Base-by-base conservation (phyloP, 2,113 vertebrate species). In the Felis chaus region DNA sequence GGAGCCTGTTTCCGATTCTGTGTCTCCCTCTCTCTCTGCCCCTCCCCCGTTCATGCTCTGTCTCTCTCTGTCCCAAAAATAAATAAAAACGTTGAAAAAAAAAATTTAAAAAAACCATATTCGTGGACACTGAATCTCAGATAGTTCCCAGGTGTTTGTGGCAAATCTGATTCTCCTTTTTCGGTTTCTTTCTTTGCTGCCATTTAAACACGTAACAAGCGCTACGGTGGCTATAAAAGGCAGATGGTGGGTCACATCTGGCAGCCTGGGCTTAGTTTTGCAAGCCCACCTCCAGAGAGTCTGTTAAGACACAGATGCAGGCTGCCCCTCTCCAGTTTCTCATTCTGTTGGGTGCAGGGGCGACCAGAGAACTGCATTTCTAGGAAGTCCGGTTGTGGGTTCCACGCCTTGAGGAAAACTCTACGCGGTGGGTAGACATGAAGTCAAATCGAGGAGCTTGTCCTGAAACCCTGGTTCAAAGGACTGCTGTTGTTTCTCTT, bases 261-360 rank as follows among this genome's bases (percentile, higher is more conserved):
- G 33, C 6, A 6, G 1, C 0, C 27, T 25, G 48, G 45, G 5
- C 63, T 66, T 25, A 9, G 18, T 53, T 41, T 33, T 33, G 15
- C 71, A 31, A 25, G 39, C 12, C 6, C 1, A 5, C 18, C 68
- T 4, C 18, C 18, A 16, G 21, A 16, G 15, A 7, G 21, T 6
- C 18, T 50, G 4, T 39, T 7, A 18, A 27, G 31, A 66, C 7
- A 6, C 16, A 13, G 7, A 2, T 13, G 23, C 10, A 31, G 33
- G 45, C 11, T 6, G 29, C 15, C 10, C n/a, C 3, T 25, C 6
- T 11, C 18, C 1, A 0, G 61, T 3, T 71, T 48, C 55, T 33
- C 4, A 0, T 18, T 31, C 41, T 0, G 1, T 2, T 15, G 39
- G 13, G 13, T 3, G 3, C 5, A 7, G 33, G 3, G 3, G 0